Base-by-base conservation (phyloP, 2,797 vertebrate genomes). In the Rhinichthys osculus region DNA sequence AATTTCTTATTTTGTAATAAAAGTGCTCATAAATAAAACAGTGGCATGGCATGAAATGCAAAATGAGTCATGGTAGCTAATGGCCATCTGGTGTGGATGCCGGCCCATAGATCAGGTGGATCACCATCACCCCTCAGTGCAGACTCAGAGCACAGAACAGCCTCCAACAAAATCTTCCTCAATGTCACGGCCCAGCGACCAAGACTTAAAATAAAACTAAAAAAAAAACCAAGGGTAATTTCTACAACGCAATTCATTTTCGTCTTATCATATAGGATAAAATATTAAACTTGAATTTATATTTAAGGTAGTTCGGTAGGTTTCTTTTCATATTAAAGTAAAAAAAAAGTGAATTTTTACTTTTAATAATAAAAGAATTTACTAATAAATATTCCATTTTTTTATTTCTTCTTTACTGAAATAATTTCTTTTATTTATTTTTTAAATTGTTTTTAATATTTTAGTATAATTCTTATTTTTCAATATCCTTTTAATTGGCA, bases 1-100 rank as follows among this genome's bases (percentile, higher is more conserved):
- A 0, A 52, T 80, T 52, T 52, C 38, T 64, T 73, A 50, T 85
- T 85, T 81, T 52, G 42, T 72, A 47, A 35, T 62, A 72, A 80
- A 72, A 72, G 9, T 72, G 21, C 42, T 80, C 77, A 85, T 80
- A 74, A 73, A 81, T 81, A 81, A 81, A 80, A 80, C 54, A 81
- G 16, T 62, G 40, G 35, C 52, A 64, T 17, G 30, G 42, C 40
- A 64, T 85, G 69, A 85, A 73, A 64, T 64, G 78, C 67, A 81
- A 80, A 85, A 85, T 52, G 84, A 80, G 70, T 72, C 78, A 40
- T 50, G 42, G 21, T 11, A 71, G 54, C 78, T 80, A 59, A 64
- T 81, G 69, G 69, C 84, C 78, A 85, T 85, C 78, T 85, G 84
- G 84, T 57, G 3, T 66, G 42, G 14, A 54, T 3, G 69, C 40